Evolutionary conservation across 1,140 invertebrate genomes (phyloP).

Genomic region (Panagrolaimus sp.): DNA sequence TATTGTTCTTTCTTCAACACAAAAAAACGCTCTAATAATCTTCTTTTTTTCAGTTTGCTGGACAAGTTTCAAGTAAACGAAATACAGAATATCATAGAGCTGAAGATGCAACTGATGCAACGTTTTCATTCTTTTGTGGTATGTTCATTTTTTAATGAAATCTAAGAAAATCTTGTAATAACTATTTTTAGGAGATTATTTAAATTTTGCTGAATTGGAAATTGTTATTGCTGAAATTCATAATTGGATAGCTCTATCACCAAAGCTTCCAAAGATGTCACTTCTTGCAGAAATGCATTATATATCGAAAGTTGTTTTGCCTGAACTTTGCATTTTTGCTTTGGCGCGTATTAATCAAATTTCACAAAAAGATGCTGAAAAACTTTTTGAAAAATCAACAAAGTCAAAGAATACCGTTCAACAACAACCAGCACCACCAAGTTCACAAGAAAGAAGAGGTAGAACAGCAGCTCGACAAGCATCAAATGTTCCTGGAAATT

Average conservation of each 20-base stretch:
- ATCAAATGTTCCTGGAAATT: background rate
- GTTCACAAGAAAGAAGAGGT: too few relatives aligned
- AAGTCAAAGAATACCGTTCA: background rate
- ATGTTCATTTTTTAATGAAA: too few relatives aligned
- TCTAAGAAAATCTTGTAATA: too few relatives aligned
- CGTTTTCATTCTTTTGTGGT: too few relatives aligned
- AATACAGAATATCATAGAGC: too few relatives aligned
- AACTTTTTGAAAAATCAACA: background rate
- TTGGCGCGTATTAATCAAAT: background rate
- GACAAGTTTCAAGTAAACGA: too few relatives aligned
- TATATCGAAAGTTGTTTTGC: background rate
- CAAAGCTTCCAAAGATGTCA: constrained; percentile 3
- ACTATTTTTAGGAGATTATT: background rate
- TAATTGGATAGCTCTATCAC: background rate
- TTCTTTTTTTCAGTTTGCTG: too few relatives aligned
- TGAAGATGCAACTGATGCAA: too few relatives aligned
- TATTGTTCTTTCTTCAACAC: too few relatives aligned
- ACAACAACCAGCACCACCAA: background rate
- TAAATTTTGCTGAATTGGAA: background rate
- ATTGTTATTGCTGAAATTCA: background rate
- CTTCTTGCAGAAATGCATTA: background rate
- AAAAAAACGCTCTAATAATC: too few relatives aligned
- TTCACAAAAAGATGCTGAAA: background rate
- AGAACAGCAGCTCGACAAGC: too few relatives aligned
- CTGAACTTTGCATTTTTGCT: background rate